Percentiles rank a stretch among this genome's conserved stretches.
These are phyloP conservation scores for Rallus crepitans DNA, from an alignment of 2,797 vertebrate genomes.

Conservation along the genomic window DNA sequence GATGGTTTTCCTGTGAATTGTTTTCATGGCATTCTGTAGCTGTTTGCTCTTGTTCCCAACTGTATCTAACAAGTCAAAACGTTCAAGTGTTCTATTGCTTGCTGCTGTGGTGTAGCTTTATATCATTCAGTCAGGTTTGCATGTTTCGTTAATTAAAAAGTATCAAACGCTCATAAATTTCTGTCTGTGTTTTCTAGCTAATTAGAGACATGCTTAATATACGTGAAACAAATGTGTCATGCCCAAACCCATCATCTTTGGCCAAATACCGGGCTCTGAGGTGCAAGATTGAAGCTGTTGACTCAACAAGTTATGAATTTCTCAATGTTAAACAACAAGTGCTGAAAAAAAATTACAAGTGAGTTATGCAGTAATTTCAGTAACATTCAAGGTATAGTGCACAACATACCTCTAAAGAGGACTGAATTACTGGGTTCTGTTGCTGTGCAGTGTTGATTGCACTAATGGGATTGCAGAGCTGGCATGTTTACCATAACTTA, in stretches of 20 bases:
- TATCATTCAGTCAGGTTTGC: background rate
- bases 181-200: constrained; percentile 75
- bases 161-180: background rate
- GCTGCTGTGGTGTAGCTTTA: background rate
- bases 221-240: constrained; percentile 81
- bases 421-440: background rate
- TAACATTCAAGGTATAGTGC: background rate
- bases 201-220: constrained; percentile 87
- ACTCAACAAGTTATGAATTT: constrained; percentile 77
- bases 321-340: constrained; percentile 71
- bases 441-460: background rate
- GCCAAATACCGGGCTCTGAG: constrained; percentile 87
- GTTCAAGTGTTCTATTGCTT: background rate
- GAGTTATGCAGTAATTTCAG: background rate
- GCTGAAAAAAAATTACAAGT: constrained; percentile 76
- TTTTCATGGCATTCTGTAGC: background rate
- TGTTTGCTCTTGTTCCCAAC: background rate
- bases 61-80: background rate
- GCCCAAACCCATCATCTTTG: constrained; percentile 76
- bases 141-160: background rate
- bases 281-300: constrained; percentile 83
- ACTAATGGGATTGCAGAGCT: background rate
- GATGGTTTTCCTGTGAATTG: background rate
- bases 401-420: background rate
- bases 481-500: background rate